Conservation (phyloP, 2,888 invertebrate genomes). For the Fragum fragum region DNA sequence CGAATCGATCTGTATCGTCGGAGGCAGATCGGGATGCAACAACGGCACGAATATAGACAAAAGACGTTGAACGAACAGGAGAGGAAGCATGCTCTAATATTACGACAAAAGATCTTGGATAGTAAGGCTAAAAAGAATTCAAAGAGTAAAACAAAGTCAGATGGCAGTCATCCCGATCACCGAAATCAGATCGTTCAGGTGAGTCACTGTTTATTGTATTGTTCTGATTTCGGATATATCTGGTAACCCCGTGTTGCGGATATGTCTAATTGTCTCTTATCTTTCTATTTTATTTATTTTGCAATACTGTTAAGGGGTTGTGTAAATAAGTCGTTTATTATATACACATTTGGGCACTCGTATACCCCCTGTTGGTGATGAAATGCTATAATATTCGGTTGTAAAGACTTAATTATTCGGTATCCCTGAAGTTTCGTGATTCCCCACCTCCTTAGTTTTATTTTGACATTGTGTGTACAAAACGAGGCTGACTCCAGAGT, state of each 20-base stretch:
- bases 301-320: too few species aligned
- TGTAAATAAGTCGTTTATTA: too few species aligned
- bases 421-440: constrained; percentile 19
- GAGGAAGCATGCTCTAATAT: constrained; percentile 94
- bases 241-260: not conserved
- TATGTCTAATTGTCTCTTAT: not conserved
- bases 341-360: too few species aligned
- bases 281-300: not conserved
- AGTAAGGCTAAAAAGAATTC: constrained; percentile 94
- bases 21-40: constrained; percentile 94
- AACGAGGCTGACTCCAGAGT: constrained; percentile 33
- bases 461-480: constrained; percentile 26
- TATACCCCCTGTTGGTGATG: too few species aligned
- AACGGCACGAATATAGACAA: constrained; percentile 95
- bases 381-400: too few species aligned
- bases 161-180: constrained; percentile 71
- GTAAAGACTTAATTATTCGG: not conserved
- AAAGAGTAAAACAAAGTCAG: constrained; percentile 71
- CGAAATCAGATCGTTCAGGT: constrained; percentile 78
- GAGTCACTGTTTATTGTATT: constrained; percentile 20
- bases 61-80: constrained; percentile 96
- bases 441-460: constrained; percentile 11
- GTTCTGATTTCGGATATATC: constrained; percentile 14
- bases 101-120: constrained; percentile 96
- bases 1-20: constrained; percentile 95